phyloP scores from a whole-genome alignment of 92 coral and sea anemone genomes.

The Virgularia gustaviana region DNA sequence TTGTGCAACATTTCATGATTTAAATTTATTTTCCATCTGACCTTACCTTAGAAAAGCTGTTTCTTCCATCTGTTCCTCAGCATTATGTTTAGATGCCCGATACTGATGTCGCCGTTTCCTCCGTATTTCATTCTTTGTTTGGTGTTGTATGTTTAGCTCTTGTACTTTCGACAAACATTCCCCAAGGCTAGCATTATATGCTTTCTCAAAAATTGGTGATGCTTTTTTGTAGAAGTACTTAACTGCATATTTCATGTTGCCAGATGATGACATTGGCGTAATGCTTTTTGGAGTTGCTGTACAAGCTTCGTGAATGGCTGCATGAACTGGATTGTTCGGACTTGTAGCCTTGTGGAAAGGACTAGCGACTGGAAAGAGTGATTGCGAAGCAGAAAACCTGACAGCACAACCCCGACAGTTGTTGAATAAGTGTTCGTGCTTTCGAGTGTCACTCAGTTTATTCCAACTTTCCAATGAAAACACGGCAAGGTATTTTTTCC shows the following conservation, averaged over 20 bases:
- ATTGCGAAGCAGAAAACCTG: conserved; percentile 27
- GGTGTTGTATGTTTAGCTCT: conserved; percentile 16
- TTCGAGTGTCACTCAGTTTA: conserved; percentile 7
- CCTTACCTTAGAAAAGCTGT: conserved; percentile 43
- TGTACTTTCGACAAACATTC: conserved; percentile 33
- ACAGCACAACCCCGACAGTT: conserved; percentile 51
- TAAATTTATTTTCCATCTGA: no score
- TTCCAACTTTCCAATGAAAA: conserved; percentile 49
- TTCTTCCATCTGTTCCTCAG: conserved; percentile 41
- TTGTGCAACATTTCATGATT: no score
- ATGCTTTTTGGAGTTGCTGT: conserved; percentile 12
- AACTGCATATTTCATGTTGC: conserved; percentile 13
- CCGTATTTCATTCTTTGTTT: conserved; percentile 23
- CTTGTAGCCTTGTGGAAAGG: conserved; percentile 49
- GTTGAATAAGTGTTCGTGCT: conserved; percentile 40
- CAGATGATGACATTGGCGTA: conserved; percentile 24
- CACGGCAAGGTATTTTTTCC: conserved; percentile 44
- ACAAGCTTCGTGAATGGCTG: conserved; percentile 30
- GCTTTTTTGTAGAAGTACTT: conserved; percentile 18
- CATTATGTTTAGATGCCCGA: conserved; percentile 6
- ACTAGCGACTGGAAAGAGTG: conserved; percentile 43
- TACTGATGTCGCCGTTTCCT: conserved; percentile 12
- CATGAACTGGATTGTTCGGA: conserved; percentile 36
- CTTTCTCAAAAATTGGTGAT: conserved; percentile 30
- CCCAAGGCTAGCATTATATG: conserved; percentile 23